Percentiles rank a stretch among this genome's conserved stretches.
phyloP scores from a whole-genome alignment of 2,797 vertebrate genomes.

The Balearica regulorum region DNA sequence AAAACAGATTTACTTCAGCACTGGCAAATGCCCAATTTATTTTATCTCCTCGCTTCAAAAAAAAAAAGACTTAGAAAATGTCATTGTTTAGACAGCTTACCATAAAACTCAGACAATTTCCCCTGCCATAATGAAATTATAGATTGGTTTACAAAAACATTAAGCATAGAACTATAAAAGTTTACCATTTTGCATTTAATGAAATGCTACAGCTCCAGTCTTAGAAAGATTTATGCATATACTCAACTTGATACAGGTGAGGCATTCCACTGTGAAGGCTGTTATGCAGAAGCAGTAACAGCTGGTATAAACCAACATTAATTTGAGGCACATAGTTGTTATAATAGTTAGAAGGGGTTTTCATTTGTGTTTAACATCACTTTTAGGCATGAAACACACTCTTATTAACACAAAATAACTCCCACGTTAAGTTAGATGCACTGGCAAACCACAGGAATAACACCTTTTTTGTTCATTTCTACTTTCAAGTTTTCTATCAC shows the following conservation, averaged over 20 bases:
- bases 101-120: background rate
- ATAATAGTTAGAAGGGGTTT: background rate
- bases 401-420: background rate
- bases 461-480: background rate
- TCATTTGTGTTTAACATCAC: background rate
- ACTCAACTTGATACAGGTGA: slow-evolving; percentile 3
- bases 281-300: background rate
- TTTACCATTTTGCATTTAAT: background rate
- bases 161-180: background rate
- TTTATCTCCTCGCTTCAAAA: background rate
- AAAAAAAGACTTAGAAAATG: background rate
- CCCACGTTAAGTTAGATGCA: background rate
- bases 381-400: background rate
- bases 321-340: background rate
- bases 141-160: slow-evolving; percentile 17
- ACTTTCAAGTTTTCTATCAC: background rate
- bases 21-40: background rate
- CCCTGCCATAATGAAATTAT: background rate
- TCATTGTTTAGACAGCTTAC: background rate
- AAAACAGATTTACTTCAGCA: background rate
- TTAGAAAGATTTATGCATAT: background rate
- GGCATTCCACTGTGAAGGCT: background rate
- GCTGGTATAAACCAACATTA: background rate
- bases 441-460: background rate
- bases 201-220: background rate